Evolutionary conservation across 1,140 invertebrate species (phyloP), one percentile per base, ranked within the genome.

Genomic region (Palaemon carinicauda): DNA sequence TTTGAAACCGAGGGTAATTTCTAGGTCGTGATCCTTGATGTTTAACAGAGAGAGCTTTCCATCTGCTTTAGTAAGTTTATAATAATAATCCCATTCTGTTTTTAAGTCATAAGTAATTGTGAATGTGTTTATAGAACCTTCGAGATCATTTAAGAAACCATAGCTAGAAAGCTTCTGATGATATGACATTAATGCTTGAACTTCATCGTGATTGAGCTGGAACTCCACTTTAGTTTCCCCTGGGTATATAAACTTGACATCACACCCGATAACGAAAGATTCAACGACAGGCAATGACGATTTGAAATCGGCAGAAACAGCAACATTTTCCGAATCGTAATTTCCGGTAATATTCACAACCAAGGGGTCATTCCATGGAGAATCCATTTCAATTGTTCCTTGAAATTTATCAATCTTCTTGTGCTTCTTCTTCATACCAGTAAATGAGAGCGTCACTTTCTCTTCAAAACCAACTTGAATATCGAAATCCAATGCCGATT

Each of bases 331-430:
- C 3, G 53, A 19, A 21, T 80, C 41, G 0, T 41, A 24, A 27
- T 33, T 31, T 51, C 73, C 71, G 19, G 84, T 71, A 4, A 73
- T 52, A 52, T 86, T 86, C 0, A 86, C 9, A 24, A 79, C 19
- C 10, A 86, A 0, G 1, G 84, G 84, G 17, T 69, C 65, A 56
- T 41, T 86, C 84, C 75, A 80, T 17, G 84, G 84, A 50, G 84
- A 17, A n/a, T 80, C 65, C 7, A 86, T 33, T 7, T 80, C 78
- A 9, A 86, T 17, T 31, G 75, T 53, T 53, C 33, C 77, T 9
- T 27, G 9, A 3, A 53, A 50, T 12, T 33, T 65, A 7, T 41
- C 1, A 3, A 54, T 77, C 12, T 65, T 51, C 5, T 27, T n/a
- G 54, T 65, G 7, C 12, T 12, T 41, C 41, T 54, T 51, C 41